Evolutionary conservation across 2,888 invertebrate species (phyloP), one percentile per base, ranked within the genome.

Genomic region (Phyllotreta cruciferae): DNA sequence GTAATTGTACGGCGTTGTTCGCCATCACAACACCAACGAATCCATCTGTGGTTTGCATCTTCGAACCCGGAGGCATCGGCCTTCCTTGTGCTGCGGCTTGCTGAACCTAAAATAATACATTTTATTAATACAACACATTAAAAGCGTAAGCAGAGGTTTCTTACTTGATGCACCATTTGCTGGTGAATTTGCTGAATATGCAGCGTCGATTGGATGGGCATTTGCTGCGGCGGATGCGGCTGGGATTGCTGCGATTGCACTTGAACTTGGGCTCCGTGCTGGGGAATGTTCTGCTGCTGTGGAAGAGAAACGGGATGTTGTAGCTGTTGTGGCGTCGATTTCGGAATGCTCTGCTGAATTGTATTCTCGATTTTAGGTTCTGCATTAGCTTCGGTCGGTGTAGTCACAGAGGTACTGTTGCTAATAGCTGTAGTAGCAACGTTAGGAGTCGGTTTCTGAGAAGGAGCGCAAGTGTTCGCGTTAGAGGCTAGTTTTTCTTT

Each of bases 21-120:
- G 86, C 84, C 8, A 88, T 85, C 66, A 90, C 87, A 66, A 89
- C 84, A 64, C 89, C 89, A 49, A 88, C 83, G 50, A 87, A 85
- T 9, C 88, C 88, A 80, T 89, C 89, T 0, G 86, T 82, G 2
- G 85, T 83, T 71, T 85, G 77, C 47, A 86, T 76, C 68, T 83
- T 81, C 0, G 85, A 84, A 24, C 86, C 86, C 2, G 84, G 83
- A 24, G 82, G 81, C 81, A 86, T 83, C 71, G 85, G 84, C 63
- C 84, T 84, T 71, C 81, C 83, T 72, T 86, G 83, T 44, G 85
- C 85, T 39, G 88, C 88, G 56, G 87, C 86, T 76, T 89, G 88
- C 75, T 89, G 88, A 52, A 89, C 87, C 77, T 87, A 81, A 81
- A 83, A 67, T 58, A 10, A 56, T 56, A n/a, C 55, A 34, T 49